A percentile compares a stretch with the other conserved stretches of the same genome.
Evolutionary conservation across 2,113 vertebrate species (phyloP).

Genomic region (Butorides virescens): DNA sequence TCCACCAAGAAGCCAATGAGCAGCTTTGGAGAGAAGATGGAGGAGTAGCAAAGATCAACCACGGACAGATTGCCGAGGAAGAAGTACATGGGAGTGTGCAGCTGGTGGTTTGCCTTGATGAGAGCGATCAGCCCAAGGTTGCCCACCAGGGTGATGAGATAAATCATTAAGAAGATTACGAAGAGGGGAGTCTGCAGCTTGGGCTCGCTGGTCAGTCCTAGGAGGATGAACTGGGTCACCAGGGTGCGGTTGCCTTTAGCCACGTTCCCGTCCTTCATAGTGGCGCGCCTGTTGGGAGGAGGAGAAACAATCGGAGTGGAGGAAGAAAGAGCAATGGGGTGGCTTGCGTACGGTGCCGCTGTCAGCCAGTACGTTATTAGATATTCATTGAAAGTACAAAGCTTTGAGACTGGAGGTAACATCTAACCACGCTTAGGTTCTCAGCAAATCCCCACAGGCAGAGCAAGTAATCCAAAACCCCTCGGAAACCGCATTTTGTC

Average conservation of each 20-base stretch:
- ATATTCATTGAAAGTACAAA: background rate
- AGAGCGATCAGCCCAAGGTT: constrained; percentile 43
- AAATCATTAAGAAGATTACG: constrained; percentile 3
- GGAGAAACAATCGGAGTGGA: background rate
- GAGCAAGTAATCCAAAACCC: background rate
- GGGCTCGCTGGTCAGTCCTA: constrained; percentile 32
- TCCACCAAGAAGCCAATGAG: constrained; percentile 29
- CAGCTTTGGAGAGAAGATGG: constrained; percentile 58
- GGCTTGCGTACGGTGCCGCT: accelerated
- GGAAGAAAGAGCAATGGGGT: accelerated
- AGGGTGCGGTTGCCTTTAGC: background rate
- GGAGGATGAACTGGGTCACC: constrained; percentile 51
- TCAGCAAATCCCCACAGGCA: background rate
- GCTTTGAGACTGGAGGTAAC: background rate
- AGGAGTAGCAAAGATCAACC: constrained; percentile 61
- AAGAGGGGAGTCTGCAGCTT: constrained; percentile 56
- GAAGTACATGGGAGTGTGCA: constrained; percentile 64
- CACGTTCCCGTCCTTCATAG: accelerated
- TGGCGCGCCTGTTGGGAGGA: background rate
- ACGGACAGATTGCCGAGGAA: constrained; percentile 66
- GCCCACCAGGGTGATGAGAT: constrained; percentile 20
- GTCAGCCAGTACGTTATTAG: accelerated
- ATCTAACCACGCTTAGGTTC: background rate
- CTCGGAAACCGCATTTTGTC: background rate
- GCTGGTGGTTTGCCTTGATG: constrained; percentile 4